A percentile compares a stretch with the other conserved stretches of the same genome.
phyloP scores from a whole-genome alignment of 2,888 invertebrate genomes.

The Hecatera dysodea region DNA sequence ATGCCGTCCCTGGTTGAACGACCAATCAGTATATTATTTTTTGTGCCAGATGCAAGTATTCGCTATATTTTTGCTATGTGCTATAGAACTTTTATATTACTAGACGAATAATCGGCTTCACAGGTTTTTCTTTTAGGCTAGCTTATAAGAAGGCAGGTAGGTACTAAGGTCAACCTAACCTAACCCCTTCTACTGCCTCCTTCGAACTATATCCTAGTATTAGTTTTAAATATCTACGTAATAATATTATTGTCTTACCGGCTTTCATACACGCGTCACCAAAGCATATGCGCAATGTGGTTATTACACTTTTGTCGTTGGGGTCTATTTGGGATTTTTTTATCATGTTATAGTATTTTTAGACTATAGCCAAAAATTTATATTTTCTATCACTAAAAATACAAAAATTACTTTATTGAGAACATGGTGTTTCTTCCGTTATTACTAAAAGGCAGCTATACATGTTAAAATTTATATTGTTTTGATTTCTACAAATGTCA shows the following conservation, averaged over 20 bases:
- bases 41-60: neutral
- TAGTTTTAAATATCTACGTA: neutral
- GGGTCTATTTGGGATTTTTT: conserved; percentile 10
- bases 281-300: conserved; percentile 22
- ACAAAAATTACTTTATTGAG: neutral
- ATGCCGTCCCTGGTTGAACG: neutral
- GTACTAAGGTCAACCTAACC: neutral
- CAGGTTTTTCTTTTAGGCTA: too few species aligned
- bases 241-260: neutral
- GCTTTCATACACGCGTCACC: neutral
- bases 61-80: too few species aligned
- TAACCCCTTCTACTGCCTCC: too few species aligned
- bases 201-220: neutral
- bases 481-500: conserved; percentile 7
- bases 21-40: neutral
- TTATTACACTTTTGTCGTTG: neutral
- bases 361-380: neutral
- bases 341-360: conserved; percentile 1
- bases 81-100: too few species aligned
- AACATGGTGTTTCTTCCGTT: conserved; percentile 11
- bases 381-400: neutral
- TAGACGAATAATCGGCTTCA: too few species aligned
- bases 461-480: conserved; percentile 2
- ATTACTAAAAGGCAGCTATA: neutral
- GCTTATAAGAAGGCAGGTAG: neutral